phyloP scores from a whole-genome alignment of 2,113 vertebrate species.

The Pomatostomus ruficeps region DNA sequence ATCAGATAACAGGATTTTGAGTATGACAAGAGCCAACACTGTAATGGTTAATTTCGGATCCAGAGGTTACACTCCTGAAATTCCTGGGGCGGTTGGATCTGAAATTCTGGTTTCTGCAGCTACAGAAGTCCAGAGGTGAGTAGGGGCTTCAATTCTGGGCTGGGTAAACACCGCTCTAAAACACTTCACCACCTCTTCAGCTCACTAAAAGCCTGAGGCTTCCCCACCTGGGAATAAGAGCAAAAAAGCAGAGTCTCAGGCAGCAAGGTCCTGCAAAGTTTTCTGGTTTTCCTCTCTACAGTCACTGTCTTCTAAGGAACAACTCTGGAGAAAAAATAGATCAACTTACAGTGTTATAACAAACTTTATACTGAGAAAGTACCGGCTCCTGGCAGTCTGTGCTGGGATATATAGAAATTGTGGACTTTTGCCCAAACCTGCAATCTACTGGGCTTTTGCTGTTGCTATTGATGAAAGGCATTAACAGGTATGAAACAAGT shows the following conservation, averaged over 20 bases:
- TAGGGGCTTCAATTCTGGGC: not conserved
- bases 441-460: not conserved
- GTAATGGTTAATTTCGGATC: not conserved
- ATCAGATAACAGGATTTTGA: not conserved
- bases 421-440: not conserved
- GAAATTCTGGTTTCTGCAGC: not conserved
- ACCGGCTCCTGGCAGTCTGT: not conserved
- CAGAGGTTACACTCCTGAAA: not conserved
- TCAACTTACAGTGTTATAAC: not conserved
- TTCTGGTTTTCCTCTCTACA: not conserved
- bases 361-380: not conserved
- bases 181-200: not conserved
- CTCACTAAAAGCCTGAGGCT: not conserved
- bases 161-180: not conserved
- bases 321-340: not conserved
- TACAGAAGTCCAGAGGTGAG: not conserved
- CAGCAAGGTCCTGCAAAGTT: not conserved
- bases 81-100: not conserved
- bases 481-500: not conserved
- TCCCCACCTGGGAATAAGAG: not conserved
- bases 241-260: not conserved
- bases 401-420: not conserved
- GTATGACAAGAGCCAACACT: not conserved
- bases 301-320: not conserved
- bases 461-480: not conserved